Percentiles rank a stretch among this genome's conserved stretches.
phyloP scores from a whole-genome alignment of 2,113 vertebrate genomes.

The Asarcornis scutulata region DNA sequence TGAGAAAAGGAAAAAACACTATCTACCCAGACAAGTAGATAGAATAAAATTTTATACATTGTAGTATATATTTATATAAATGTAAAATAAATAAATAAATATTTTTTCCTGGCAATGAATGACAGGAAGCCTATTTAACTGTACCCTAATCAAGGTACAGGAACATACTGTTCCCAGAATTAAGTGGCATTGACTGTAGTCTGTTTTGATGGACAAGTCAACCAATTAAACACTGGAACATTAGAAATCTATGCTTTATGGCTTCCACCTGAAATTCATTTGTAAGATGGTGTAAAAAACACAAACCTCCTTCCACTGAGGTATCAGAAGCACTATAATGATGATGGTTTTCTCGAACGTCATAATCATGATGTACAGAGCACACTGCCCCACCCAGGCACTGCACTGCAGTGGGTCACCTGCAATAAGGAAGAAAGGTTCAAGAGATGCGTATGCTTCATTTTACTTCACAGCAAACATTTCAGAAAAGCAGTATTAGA shows the following conservation, averaged over 20 bases:
- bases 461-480: background rate
- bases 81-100: too few relatives aligned
- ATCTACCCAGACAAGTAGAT: background rate
- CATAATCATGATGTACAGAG: slow-evolving; percentile 97
- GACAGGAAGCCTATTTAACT: background rate
- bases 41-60: background rate
- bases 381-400: slow-evolving; percentile 95
- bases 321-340: slow-evolving; percentile 94
- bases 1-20: background rate
- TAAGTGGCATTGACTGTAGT: background rate
- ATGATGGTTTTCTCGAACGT: slow-evolving; percentile 96
- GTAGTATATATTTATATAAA: background rate
- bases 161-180: background rate
- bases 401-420: slow-evolving; percentile 93
- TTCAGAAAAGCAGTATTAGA: background rate
- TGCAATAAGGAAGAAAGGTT: slow-evolving; percentile 58
- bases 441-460: background rate
- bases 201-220: background rate
- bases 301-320: slow-evolving; percentile 96
- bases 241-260: background rate
- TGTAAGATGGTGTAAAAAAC: background rate
- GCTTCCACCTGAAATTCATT: background rate
- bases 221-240: background rate
- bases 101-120: background rate
- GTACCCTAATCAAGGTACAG: background rate